Conservation (phyloP, 2,113 vertebrate genomes). For the Epinephelus lanceolatus region DNA sequence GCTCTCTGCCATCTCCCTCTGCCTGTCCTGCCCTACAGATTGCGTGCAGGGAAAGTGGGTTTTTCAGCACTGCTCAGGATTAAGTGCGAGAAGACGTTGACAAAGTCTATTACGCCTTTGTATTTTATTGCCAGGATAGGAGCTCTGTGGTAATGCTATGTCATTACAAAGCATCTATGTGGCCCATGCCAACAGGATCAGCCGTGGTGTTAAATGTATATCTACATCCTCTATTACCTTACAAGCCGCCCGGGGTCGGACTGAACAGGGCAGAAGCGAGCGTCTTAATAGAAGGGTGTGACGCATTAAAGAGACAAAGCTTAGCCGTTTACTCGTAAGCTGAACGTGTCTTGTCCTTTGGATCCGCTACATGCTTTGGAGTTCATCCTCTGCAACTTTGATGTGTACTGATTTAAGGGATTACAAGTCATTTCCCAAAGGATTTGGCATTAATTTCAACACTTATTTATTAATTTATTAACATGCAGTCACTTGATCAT, state of each 20-base stretch:
- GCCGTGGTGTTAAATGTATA: constrained; percentile 33
- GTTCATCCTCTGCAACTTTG: constrained; percentile 66
- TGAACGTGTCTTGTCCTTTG: constrained; percentile 23
- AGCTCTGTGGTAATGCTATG: constrained; percentile 37
- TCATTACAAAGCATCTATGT: constrained; percentile 36
- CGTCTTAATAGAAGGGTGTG: constrained; percentile 46
- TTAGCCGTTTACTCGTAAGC: constrained; percentile 52
- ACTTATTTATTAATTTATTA: constrained; percentile 40
- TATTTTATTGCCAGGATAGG: constrained; percentile 3
- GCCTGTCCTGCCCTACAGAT: constrained; percentile 28
- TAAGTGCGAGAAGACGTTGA: constrained; percentile 51
- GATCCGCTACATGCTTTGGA: constrained; percentile 28
- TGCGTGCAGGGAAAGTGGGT: constrained; percentile 18
- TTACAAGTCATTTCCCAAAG: constrained; percentile 68
- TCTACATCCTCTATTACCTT: not conserved
- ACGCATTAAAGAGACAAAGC: constrained; percentile 59
- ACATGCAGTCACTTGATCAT: not conserved
- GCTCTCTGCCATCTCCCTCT: constrained; percentile 42
- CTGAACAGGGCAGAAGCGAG: constrained; percentile 13
- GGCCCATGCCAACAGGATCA: constrained; percentile 39
- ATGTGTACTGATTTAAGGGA: constrained; percentile 68
- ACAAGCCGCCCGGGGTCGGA: constrained; percentile 16
- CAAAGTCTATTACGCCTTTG: constrained; percentile 52
- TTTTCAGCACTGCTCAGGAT: constrained; percentile 33
- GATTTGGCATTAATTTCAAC: constrained; percentile 44